Evolutionary conservation across 2,113 vertebrate species (phyloP), one percentile per base, ranked within the genome.

Genomic region (Crotophaga sulcirostris): DNA sequence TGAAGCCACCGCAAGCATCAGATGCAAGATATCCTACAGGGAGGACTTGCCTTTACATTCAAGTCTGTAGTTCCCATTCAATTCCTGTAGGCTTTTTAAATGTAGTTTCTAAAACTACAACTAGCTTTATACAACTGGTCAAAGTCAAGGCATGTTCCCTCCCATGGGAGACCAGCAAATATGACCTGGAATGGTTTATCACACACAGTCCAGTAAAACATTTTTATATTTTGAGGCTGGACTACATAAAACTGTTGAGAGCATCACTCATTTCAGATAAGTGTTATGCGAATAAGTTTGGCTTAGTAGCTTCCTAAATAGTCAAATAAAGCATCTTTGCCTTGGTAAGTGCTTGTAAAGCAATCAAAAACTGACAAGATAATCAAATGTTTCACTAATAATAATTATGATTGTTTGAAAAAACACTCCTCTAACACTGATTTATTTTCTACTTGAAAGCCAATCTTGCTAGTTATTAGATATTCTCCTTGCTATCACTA

Each of bases 361-460:
- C 92, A 96, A 96, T 95, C 93, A 77, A 83, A 89, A 87, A 84
- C 89, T 94, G 95, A 95, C 86, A 80, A 10, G 81, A 77, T 91
- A 97, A 94, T 92, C 91, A 95, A 97, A 92, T 90, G 95, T 96
- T 97, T 96, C 95, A 87, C 76, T 95, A 96, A 92, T 94, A 89
- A 56, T 87, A 96, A 96, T 97, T 91, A 97, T 95, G 62, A 94
- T 55, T 60, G 64, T 72, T 77, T 33, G 55, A 44, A 92, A 91
- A 52, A 92, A 78, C 33, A 45, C 59, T 97, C 74, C 87, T 96
- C 84, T 87, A 95, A 96, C 89, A 84, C 94, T 96, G 96, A 98
- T 98, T 97, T 97, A 96, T 96, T 96, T 98, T 97, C 93, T 94
- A 94, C 96, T 97, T 97, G 94, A 98, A 98, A 98, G 95, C 95